These are phyloP conservation scores for Capitulum mitella DNA, from an alignment of 2,888 invertebrate genomes.

Conservation along the genomic window DNA sequence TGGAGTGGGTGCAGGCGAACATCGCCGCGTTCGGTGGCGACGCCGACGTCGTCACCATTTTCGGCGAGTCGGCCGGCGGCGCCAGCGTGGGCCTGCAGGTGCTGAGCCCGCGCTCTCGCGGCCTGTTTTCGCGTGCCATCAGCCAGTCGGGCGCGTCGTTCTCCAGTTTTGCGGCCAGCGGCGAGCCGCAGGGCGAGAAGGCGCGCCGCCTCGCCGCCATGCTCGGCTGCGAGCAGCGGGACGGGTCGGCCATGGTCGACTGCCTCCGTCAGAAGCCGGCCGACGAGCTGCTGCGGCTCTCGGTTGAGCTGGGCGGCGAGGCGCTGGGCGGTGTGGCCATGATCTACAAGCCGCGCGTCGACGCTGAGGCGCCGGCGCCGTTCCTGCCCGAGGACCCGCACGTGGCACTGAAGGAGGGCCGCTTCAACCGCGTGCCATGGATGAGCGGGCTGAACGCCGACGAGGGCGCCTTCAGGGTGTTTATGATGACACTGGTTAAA, in stretches of 20 bases:
- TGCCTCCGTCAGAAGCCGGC: slow-evolving; percentile 84
- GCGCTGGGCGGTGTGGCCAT: not conserved
- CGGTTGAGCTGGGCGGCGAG: too few species aligned
- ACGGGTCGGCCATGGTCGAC: slow-evolving; percentile 59
- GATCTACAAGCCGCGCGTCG: not conserved
- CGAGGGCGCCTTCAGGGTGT: not conserved
- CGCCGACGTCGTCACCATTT: slow-evolving; percentile 25
- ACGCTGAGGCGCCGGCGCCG: not conserved
- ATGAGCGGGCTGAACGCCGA: not conserved
- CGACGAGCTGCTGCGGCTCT: slow-evolving; percentile 64
- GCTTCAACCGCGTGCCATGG: not conserved
- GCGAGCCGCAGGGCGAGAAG: slow-evolving; percentile 52
- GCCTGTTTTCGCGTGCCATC: slow-evolving; percentile 26
- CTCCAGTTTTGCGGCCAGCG: not conserved
- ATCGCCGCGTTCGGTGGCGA: slow-evolving; percentile 29
- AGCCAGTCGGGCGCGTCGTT: slow-evolving; percentile 21
- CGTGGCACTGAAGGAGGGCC: not conserved
- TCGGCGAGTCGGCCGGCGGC: slow-evolving; percentile 29
- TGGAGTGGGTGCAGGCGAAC: slow-evolving; percentile 28
- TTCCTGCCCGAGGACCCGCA: slow-evolving; percentile 8
- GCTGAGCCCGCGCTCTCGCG: slow-evolving; percentile 27
- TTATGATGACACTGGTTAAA: not conserved
- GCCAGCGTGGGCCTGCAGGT: slow-evolving; percentile 26
- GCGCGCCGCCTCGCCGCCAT: slow-evolving; percentile 67
- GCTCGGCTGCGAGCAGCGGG: slow-evolving; percentile 38